Evolutionary conservation across 2,113 vertebrate genomes (phyloP).

Genomic region (Seriola rivoliana): DNA sequence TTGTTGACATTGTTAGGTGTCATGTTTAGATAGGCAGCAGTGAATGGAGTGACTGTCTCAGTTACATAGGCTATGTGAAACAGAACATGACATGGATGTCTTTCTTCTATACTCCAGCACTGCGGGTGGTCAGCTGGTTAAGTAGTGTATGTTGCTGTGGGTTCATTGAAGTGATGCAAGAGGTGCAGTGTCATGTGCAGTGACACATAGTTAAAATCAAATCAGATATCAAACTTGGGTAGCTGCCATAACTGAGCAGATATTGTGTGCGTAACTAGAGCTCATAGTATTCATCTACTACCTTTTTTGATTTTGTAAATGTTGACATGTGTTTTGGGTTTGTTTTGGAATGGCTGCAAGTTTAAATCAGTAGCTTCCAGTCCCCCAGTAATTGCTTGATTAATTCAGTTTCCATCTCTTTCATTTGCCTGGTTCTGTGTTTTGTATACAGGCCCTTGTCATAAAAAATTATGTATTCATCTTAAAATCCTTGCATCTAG

Average conservation of each 20-base stretch:
- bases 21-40: conserved; percentile 49
- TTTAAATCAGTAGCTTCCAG: not conserved
- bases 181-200: not conserved
- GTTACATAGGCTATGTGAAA: conserved; percentile 62
- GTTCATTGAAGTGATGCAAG: conserved; percentile 12
- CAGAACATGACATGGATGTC: conserved; percentile 53
- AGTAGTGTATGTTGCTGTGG: conserved; percentile 17
- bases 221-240: not conserved
- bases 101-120: conserved; percentile 22
- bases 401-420: not conserved
- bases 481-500: not conserved
- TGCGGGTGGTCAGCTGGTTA: conserved; percentile 39
- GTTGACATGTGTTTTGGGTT: not conserved
- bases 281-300: not conserved
- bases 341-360: not conserved
- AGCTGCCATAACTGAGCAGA: not conserved
- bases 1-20: conserved; percentile 66
- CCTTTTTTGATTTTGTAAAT: not conserved
- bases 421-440: not conserved
- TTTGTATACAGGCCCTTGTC: not conserved
- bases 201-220: not conserved
- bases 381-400: not conserved
- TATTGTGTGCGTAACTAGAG: not conserved
- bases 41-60: conserved; percentile 55
- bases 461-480: not conserved